Evolutionary conservation across 2,113 vertebrate genomes (phyloP).

Genomic region (Oxygymnocypris stewartii): DNA sequence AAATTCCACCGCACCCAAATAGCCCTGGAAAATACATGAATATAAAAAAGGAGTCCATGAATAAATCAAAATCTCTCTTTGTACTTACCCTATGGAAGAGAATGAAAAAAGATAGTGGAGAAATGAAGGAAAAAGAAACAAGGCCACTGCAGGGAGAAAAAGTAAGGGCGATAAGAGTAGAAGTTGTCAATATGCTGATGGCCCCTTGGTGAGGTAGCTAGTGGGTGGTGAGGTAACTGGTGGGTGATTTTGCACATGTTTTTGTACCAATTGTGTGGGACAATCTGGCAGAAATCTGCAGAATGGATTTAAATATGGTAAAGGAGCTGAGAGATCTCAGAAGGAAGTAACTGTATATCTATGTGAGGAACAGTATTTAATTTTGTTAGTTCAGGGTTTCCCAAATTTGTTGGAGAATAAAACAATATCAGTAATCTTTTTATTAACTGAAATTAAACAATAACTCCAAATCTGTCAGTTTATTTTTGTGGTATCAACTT

Average conservation of each 20-base stretch:
- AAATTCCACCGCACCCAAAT: constrained; percentile 73
- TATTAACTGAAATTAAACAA: not conserved
- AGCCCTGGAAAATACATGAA: constrained; percentile 77
- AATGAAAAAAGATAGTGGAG: constrained; percentile 39
- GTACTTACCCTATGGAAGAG: constrained; percentile 64
- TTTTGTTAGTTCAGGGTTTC: not conserved
- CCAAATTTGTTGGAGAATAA: not conserved
- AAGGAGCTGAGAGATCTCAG: not conserved
- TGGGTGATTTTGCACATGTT: constrained; percentile 36
- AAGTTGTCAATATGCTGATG: constrained; percentile 66
- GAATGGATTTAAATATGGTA: not conserved
- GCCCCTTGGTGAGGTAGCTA: constrained; percentile 63
- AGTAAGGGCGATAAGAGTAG: not conserved
- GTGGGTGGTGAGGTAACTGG: constrained; percentile 52
- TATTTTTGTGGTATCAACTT: not conserved
- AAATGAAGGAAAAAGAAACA: constrained; percentile 38
- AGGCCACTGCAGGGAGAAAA: constrained; percentile 49
- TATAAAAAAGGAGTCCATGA: constrained; percentile 78
- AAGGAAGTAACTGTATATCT: not conserved
- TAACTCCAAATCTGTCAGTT: not conserved
- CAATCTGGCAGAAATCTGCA: not conserved
- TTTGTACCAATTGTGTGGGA: not conserved
- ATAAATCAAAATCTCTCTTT: constrained; percentile 74
- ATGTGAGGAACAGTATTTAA: not conserved
- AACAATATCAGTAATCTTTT: not conserved